Evolutionary conservation across 2,888 invertebrate species (phyloP).

Genomic region (Oligia fasciuncula): DNA sequence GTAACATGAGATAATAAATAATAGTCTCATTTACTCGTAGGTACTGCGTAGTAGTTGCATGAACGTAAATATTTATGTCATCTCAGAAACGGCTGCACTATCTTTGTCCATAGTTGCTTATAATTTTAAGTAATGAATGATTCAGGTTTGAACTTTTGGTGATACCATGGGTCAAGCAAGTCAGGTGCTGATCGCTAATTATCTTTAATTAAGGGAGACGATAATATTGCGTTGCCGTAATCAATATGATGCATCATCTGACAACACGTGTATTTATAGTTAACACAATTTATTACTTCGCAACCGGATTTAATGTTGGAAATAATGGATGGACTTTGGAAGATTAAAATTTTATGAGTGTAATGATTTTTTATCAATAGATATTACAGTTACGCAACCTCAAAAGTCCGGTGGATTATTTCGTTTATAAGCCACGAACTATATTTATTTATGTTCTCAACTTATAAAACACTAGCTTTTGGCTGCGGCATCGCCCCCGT

Average conservation of each 20-base stretch:
- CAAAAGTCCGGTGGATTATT: background rate
- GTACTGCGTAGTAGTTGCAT: conserved; percentile 46
- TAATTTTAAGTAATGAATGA: conserved; percentile 27
- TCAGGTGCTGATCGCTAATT: conserved; percentile 39
- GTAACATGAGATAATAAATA: conserved; percentile 39
- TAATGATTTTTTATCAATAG: conserved; percentile 6
- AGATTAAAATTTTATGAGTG: background rate
- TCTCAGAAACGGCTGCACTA: conserved; percentile 33
- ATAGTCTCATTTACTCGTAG: conserved; percentile 25
- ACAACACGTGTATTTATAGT: conserved; percentile 17
- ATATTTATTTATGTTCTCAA: background rate
- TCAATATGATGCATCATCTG: conserved; percentile 11
- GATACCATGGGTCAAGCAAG: background rate
- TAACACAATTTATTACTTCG: conserved; percentile 14
- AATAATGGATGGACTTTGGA: background rate
- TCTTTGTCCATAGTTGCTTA: conserved; percentile 34
- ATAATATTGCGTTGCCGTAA: conserved; percentile 9
- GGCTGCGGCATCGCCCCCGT: background rate
- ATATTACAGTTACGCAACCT: background rate
- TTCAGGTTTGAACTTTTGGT: conserved; percentile 9
- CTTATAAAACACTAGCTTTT: background rate
- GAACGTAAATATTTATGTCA: conserved; percentile 40
- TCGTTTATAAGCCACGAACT: background rate
- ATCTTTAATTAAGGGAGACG: conserved; percentile 28
- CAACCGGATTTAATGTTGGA: conserved; percentile 26